Conservation (phyloP, 2,888 invertebrate species). For the Stenchaetothrips biformis region DNA sequence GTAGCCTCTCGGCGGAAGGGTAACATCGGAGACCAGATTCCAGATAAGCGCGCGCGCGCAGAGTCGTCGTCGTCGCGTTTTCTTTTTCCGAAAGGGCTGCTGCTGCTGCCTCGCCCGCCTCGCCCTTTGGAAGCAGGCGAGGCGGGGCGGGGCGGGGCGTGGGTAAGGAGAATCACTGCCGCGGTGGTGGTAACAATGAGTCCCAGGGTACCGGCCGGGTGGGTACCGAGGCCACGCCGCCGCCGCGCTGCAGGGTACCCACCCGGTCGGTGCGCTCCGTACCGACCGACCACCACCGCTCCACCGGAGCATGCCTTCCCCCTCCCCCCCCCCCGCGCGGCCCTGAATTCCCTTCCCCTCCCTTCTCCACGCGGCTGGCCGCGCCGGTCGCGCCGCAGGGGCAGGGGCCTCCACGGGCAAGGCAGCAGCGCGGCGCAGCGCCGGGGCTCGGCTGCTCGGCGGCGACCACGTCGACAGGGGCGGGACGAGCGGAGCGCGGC, state of each 20-base stretch:
- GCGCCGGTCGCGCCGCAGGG: too few species aligned
- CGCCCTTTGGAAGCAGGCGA: not conserved
- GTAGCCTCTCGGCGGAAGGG: too few species aligned
- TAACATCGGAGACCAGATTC: too few species aligned
- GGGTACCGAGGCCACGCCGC: not conserved
- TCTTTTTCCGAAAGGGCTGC: too few species aligned
- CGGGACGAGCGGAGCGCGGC: too few species aligned
- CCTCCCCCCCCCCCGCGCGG: not conserved
- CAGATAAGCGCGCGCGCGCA: too few species aligned
- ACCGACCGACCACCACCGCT: not conserved
- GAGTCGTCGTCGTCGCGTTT: too few species aligned
- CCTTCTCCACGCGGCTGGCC: not conserved
- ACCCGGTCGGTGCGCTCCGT: conserved; percentile 2
- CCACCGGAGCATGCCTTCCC: conserved; percentile 3
- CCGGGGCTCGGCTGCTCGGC: too few species aligned
- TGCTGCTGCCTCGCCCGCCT: not conserved
- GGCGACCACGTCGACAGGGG: too few species aligned
- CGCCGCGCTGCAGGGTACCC: not conserved
- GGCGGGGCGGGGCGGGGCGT: not conserved
- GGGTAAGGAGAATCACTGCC: too few species aligned
- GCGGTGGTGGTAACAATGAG: not conserved
- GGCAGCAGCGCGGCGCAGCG: too few species aligned
- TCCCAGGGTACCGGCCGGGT: not conserved
- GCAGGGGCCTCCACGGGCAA: too few species aligned
- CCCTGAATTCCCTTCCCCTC: not conserved